A percentile compares a stretch with the other conserved stretches of the same genome.
Evolutionary conservation across 1,140 invertebrate genomes (phyloP).

Genomic region (Drosophila ananassae): DNA sequence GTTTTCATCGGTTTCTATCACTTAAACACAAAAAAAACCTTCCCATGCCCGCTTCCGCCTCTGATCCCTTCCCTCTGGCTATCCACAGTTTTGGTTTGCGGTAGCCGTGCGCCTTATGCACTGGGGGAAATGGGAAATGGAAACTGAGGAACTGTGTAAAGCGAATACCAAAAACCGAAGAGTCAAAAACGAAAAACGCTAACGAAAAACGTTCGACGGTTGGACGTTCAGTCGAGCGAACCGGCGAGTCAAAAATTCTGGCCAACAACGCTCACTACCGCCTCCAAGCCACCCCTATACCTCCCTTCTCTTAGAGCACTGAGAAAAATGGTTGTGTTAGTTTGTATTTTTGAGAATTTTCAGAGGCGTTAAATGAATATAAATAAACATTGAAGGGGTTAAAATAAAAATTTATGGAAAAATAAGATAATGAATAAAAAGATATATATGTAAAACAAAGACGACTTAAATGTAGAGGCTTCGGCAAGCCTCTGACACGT

Average conservation of each 20-base stretch:
- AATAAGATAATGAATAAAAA: too few species aligned
- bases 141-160: conserved; percentile 21
- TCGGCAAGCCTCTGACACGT: too few species aligned
- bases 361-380: background rate
- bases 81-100: conserved; percentile 50
- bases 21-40: conserved; percentile 53
- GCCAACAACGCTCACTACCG: conserved; percentile 36
- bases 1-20: conserved; percentile 30
- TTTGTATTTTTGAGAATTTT: background rate
- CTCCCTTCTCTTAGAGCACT: conserved; percentile 1
- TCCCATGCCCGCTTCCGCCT: conserved; percentile 52
- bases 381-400: too few species aligned
- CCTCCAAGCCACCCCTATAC: conserved; percentile 18
- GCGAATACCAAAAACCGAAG: conserved; percentile 5
- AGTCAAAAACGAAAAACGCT: conserved; percentile 27
- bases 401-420: too few species aligned
- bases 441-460: too few species aligned
- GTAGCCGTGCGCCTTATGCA: conserved; percentile 65
- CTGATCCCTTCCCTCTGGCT: background rate
- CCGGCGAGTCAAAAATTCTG: conserved; percentile 72
- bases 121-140: conserved; percentile 48
- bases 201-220: conserved; percentile 45
- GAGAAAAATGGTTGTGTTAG: background rate
- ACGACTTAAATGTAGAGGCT: too few species aligned
- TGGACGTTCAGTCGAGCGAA: conserved; percentile 54